phyloP scores from a whole-genome alignment of 1,140 invertebrate genomes.

The Mya arenaria region DNA sequence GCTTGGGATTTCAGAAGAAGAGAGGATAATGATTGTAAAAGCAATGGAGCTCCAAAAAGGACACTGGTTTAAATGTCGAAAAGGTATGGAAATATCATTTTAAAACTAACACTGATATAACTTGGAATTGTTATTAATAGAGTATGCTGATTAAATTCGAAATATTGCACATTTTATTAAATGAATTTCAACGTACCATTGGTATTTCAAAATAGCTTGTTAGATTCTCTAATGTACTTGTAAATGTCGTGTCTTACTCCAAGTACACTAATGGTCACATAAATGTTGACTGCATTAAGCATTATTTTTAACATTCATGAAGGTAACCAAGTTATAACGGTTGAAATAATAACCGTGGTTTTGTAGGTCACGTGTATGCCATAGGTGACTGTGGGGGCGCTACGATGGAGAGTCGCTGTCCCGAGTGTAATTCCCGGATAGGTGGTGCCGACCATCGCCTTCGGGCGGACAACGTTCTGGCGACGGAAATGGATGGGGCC shows the following conservation, averaged over 20 bases:
- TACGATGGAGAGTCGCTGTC: slow-evolving; percentile 84
- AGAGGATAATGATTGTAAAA: slow-evolving; percentile 84
- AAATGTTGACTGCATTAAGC: too few species aligned
- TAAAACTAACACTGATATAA: not conserved
- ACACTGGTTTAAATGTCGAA: slow-evolving; percentile 89
- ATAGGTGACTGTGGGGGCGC: slow-evolving; percentile 89
- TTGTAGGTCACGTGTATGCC: slow-evolving; percentile 87
- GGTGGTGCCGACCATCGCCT: slow-evolving; percentile 85
- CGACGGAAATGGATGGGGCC: slow-evolving; percentile 81
- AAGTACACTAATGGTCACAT: too few species aligned
- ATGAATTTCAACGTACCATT: not conserved
- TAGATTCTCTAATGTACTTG: too few species aligned
- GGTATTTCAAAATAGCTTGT: not conserved
- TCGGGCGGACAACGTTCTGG: slow-evolving; percentile 82
- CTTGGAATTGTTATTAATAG: not conserved
- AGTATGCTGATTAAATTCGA: not conserved
- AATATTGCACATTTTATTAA: not conserved
- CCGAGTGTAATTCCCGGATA: slow-evolving; percentile 85
- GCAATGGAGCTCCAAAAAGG: slow-evolving; percentile 85
- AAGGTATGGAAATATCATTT: slow-evolving; percentile 76
- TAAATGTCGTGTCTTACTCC: too few species aligned
- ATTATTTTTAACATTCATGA: too few species aligned
- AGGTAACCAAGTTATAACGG: too few species aligned
- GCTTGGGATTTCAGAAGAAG: slow-evolving; percentile 82
- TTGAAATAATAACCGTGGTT: too few species aligned